Evolutionary conservation across 2,113 vertebrate genomes (phyloP).

Genomic region (rat (Rattus norvegicus)): GRCr8 NC_086037.1:52102001-52102500

Average conservation of each 20-base stretch:
- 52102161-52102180: background rate
- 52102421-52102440: conserved; percentile 34
- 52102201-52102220: background rate
- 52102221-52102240: background rate
- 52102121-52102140: background rate
- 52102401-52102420: conserved; percentile 30
- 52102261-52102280: background rate
- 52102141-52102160: background rate
- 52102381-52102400: conserved; percentile 41
- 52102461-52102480: background rate
- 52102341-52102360: conserved; percentile 43
- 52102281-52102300: background rate
- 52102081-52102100: background rate
- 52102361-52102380: conserved; percentile 29
- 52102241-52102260: background rate
- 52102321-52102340: conserved; percentile 17
- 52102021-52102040: background rate
- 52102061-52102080: background rate
- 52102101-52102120: background rate
- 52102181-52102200: background rate
- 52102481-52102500: background rate
- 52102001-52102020: too few species aligned
- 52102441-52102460: conserved; percentile 7
- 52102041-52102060: background rate
- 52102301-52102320: conserved; percentile 49